Evolutionary conservation across 2,113 vertebrate genomes (phyloP), one percentile per base, ranked within the genome.

Genomic region (Saccopteryx bilineata): DNA sequence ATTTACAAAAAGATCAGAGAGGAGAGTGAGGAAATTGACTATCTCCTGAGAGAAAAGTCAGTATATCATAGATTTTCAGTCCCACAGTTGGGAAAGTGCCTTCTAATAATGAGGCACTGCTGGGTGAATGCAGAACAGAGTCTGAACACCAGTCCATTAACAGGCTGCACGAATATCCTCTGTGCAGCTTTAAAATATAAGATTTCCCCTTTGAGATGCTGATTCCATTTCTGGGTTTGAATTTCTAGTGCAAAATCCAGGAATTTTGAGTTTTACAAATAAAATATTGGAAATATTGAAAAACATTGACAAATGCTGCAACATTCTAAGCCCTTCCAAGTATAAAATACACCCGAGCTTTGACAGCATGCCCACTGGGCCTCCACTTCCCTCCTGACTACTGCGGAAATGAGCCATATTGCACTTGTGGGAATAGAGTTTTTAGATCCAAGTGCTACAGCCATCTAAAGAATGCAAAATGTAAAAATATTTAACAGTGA

Each of bases 1-100:
- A 95, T 93, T 96, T 95, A 82, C 33, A 58, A 72, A 68, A 94
- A 93, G 84, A 95, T 96, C 24, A 56, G 61, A 91, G 50, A 85
- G 2, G 5, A 86, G 1, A 91, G 21, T 52, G 15, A 52, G 28
- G 2, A 24, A 76, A 91, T 9, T 93, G 63, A 83, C 31, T 83
- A 5, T 82, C 21, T 94, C 21, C 28, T 68, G 23, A 80, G 63
- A 93, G 24, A 5, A 93, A 86, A 93, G 24, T 60, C 60, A 66
- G n/a, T 54, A 0, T 52, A 46, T 75, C 58, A 54, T 2, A 91
- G 48, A 63, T 69, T 81, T 90, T 46, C 50, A 84, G 17, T 33
- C 14, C 33, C 1, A 18, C n/a, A 6, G 2, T 24, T 87, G 72
- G 17, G 15, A 66, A 92, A 50, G 10, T 7, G 1, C 15, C 63